Evolutionary conservation across 2,797 vertebrate species (phyloP).

Genomic region (Karalla daura): DNA sequence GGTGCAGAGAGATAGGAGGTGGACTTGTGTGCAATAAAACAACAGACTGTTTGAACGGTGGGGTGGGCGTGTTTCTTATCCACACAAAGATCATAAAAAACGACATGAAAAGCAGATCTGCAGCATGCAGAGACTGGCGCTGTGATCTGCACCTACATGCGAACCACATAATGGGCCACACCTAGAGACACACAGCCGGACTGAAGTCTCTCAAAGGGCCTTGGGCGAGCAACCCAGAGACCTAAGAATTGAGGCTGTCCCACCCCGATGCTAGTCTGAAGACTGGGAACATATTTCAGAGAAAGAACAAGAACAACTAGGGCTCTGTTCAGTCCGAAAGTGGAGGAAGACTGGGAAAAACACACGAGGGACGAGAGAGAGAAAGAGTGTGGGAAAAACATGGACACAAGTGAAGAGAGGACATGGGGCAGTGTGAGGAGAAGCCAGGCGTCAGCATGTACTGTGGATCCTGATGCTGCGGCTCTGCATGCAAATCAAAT

Average conservation of each 20-base stretch:
- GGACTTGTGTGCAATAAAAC: conserved; percentile 6
- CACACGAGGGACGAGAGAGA: neutral
- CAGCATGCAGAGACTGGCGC: conserved; percentile 34
- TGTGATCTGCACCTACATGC: conserved; percentile 19
- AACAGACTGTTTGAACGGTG: conserved; percentile 1
- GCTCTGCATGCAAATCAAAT: conserved; percentile 81
- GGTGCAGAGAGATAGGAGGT: neutral
- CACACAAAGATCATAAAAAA: neutral
- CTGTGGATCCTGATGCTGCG: conserved; percentile 57
- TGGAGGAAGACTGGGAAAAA: too few relatives aligned
- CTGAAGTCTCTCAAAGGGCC: neutral
- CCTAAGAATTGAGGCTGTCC: neutral
- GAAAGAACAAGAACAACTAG: conserved; percentile 1
- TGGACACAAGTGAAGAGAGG: conserved; percentile 14
- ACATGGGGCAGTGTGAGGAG: neutral
- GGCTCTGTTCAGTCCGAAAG: neutral
- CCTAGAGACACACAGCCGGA: neutral
- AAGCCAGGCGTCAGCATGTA: conserved; percentile 43
- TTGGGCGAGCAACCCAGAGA: neutral
- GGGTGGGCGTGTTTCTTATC: conserved; percentile 27
- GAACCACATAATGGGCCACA: conserved; percentile 9
- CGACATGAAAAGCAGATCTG: neutral
- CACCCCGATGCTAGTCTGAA: conserved; percentile 3
- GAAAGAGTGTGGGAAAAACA: too few relatives aligned
- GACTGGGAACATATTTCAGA: neutral